Evolutionary conservation across 2,888 invertebrate species (phyloP), one percentile per base, ranked within the genome.

Genomic region (Priapulus caudatus): DNA sequence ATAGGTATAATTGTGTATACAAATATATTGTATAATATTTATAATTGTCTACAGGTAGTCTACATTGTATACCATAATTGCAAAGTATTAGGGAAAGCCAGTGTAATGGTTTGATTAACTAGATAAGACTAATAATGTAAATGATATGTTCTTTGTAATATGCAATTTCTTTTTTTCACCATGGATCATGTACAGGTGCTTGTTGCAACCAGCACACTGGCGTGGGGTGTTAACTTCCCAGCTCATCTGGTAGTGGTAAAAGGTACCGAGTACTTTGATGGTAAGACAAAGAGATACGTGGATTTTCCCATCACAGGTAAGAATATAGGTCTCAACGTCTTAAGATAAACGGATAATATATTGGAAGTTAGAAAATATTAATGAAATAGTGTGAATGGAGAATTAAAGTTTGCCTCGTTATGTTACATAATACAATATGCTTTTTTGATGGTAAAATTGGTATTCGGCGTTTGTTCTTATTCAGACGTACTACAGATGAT

Each of bases 151-250:
- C n/a, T n/a, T n/a, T n/a, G n/a, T n/a, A n/a, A n/a, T n/a, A n/a
- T n/a, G n/a, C n/a, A n/a, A n/a, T n/a, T n/a, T n/a, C n/a, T n/a
- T n/a, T n/a, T n/a, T n/a, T n/a, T n/a, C n/a, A n/a, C n/a, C n/a
- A n/a, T n/a, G n/a, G n/a, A n/a, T n/a, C n/a, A n/a, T n/a, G n/a
- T n/a, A 33, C 62, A 85, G 83, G 81, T 97, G 2, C 74, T 98
- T 20, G 85, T 98, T 58, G 91, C 97, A 53, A 98, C 97, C 0
- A 90, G 95, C 2, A 98, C 98, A 0, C 72, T 98, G 24, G 98
- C 98, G 0, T 99, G 98, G 98, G 98, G 98, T 24, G 95, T 99
- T 4, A 99, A 99, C 74, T 86, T 98, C 67, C 98, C 98, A 1
- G 97, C 98, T 0, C 95, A 97, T 72, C 73, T 95, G 48, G 95